Evolutionary conservation across 53 echinoderm and acorn worm genomes (phyloP).

Genomic region (Holothuria leucospilota): DNA sequence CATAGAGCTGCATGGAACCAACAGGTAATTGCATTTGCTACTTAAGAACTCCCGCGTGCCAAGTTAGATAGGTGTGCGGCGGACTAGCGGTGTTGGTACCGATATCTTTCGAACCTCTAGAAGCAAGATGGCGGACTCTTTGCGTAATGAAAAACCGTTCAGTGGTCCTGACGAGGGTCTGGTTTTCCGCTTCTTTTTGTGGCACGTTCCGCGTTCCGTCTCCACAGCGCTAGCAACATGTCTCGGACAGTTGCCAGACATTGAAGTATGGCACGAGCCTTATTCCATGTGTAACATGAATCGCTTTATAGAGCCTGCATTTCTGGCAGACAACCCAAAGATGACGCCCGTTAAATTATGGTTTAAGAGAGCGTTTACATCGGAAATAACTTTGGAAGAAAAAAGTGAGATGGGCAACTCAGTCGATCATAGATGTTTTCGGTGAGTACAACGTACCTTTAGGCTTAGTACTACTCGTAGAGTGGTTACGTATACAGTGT

Average conservation of each 20-base stretch:
- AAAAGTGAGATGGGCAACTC: background rate
- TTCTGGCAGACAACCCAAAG: background rate
- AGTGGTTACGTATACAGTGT: too few relatives aligned
- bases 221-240: background rate
- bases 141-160: too few relatives aligned
- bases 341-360: background rate
- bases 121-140: too few relatives aligned
- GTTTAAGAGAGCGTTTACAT: background rate
- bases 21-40: too few relatives aligned
- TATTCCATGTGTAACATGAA: constrained; percentile 28
- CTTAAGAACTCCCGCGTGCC: too few relatives aligned
- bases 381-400: background rate
- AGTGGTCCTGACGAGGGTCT: background rate
- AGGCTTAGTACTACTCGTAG: too few relatives aligned
- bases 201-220: constrained; percentile 23
- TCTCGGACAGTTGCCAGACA: constrained; percentile 1
- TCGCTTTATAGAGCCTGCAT: background rate
- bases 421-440: constrained; percentile 7
- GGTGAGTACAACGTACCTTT: background rate
- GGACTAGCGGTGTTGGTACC: too few relatives aligned
- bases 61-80: too few relatives aligned
- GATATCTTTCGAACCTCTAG: too few relatives aligned
- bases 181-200: background rate
- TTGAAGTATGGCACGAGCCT: constrained; percentile 16
- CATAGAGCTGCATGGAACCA: too few relatives aligned